Evolutionary conservation across 2,797 vertebrate genomes (phyloP), one percentile per base, ranked within the genome.

Genomic region (Phalloptychus januarius): DNA sequence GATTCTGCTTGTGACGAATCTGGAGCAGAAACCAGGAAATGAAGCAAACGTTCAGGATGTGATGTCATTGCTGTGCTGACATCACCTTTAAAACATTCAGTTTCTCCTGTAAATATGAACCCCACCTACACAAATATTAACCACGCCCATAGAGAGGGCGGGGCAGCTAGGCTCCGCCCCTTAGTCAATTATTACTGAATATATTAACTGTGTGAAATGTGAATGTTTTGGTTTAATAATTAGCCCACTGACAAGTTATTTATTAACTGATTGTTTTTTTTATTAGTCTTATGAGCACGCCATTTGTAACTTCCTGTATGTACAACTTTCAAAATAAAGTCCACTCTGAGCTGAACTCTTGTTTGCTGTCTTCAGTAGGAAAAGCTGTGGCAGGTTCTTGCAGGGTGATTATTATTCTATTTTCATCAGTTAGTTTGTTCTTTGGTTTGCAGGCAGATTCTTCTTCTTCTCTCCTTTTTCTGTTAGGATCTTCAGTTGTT

Each of bases 241-340:
- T 89, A 74, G 80, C 85, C 84, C 76, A 40, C 48, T 72, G 76
- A 83, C 86, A 45, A 80, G 50, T 79, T 75, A 71, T 79, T 78
- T 58, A 87, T 83, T 45, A 80, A 48, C 78, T 81, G 40, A 58
- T 79, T 77, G 81, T n/a, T 71, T 78, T 87, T 77, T 80, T 46
- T 63, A 87, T 10, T 73, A 83, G 48, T 75, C 74, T 83, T 77
- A 76, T 78, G n/a, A 80, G 85, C 71, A 82, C 13, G 44, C 67
- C 84, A 56, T 88, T 89, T 89, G 88, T 69, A 86, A 88, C 75
- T 90, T 92, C 82, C 81, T 86, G 89, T 89, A 87, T 90, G 87
- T 86, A 78, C 52, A 81, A 82, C 42, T 86, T 92, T 90, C 73
- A 87, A 89, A 93, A 88, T 92, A 92, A 93, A 93, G 70, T 86